These are phyloP conservation scores for Semnornis frantzii DNA, from an alignment of 2,113 vertebrate species.

Conservation along the genomic window DNA sequence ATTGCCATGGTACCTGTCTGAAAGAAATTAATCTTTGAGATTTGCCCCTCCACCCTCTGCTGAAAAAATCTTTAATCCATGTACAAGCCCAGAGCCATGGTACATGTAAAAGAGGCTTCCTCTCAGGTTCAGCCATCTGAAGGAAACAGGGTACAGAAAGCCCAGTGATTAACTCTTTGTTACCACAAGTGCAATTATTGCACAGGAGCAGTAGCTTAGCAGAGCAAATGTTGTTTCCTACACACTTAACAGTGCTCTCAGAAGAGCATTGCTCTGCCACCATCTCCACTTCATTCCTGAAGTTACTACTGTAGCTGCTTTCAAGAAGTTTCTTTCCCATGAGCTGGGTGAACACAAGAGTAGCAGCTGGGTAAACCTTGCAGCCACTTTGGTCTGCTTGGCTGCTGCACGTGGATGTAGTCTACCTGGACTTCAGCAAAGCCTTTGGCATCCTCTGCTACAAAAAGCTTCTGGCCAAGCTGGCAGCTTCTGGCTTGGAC, in stretches of 20 bases:
- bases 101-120: neutral
- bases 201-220: neutral
- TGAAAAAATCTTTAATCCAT: neutral
- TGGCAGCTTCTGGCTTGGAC: no score
- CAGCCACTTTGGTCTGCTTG: neutral
- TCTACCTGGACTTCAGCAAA: no score
- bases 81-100: neutral
- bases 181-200: neutral
- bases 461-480: no score
- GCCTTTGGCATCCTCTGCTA: no score
- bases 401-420: neutral
- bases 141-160: neutral
- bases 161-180: neutral
- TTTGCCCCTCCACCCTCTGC: neutral
- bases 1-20: neutral
- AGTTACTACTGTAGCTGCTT: no score
- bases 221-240: neutral
- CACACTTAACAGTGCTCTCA: neutral
- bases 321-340: neutral
- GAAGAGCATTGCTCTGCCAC: no score
- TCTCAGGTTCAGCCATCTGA: neutral
- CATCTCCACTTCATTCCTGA: neutral
- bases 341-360: neutral
- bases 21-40: neutral
- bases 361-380: neutral